A percentile compares a stretch with the other conserved stretches of the same genome.
Evolutionary conservation across 2,888 invertebrate species (phyloP).

Genomic region (Oligia strigilis): DNA sequence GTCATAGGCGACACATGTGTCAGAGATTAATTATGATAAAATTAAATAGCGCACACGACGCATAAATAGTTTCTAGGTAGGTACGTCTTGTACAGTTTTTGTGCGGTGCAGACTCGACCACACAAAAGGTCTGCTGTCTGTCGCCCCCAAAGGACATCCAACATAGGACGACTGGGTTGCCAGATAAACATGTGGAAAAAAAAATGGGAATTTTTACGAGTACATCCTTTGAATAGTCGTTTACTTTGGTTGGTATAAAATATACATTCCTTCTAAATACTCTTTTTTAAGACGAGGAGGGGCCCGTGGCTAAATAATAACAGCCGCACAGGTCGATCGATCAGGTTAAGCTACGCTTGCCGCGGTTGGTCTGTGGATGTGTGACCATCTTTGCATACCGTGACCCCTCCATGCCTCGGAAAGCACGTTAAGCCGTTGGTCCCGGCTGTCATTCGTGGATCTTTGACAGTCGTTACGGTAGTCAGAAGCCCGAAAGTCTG

Average conservation of each 20-base stretch:
- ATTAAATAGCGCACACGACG: not conserved
- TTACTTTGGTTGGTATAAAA: not conserved
- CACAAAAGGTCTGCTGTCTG: not conserved
- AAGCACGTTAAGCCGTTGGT: no score
- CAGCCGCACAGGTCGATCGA: no score
- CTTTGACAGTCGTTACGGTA: no score
- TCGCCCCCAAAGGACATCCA: not conserved
- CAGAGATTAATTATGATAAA: not conserved
- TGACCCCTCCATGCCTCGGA: no score
- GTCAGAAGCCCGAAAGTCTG: no score
- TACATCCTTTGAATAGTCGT: not conserved
- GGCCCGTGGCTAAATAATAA: no score
- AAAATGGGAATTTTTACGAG: not conserved
- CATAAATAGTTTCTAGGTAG: not conserved
- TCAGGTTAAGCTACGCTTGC: no score
- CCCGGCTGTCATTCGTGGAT: no score
- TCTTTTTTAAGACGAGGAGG: not conserved
- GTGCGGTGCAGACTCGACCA: not conserved
- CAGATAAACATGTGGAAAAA: not conserved
- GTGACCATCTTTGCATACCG: no score
- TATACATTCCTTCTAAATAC: not conserved
- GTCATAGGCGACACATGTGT: not conserved
- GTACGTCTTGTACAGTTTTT: constrained; percentile 7
- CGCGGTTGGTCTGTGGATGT: no score
- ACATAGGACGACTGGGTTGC: constrained; percentile 1